A percentile compares a stretch with the other conserved stretches of the same genome.
Conservation (phyloP, 2,888 invertebrate species). For the Harpagoxenus sublaevis region DNA sequence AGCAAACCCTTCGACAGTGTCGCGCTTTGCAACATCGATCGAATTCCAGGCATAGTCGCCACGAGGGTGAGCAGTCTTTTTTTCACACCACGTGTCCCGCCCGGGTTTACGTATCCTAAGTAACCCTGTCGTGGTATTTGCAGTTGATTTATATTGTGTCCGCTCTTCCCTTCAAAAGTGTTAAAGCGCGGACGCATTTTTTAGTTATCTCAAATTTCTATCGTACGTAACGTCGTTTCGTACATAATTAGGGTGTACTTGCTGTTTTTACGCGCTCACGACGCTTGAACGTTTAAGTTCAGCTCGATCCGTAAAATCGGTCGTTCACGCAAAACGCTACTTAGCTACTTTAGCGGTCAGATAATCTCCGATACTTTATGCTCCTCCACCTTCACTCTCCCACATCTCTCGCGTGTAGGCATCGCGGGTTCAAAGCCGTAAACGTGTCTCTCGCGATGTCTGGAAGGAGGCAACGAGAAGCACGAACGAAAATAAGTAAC, state of each 20-base stretch:
- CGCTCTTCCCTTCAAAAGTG: constrained; percentile 7
- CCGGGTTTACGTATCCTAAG: constrained; percentile 53
- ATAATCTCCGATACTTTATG: constrained; percentile 60
- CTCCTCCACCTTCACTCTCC: constrained; percentile 35
- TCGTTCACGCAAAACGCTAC: constrained; percentile 19
- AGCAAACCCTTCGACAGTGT: constrained; percentile 82
- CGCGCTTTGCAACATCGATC: constrained; percentile 78
- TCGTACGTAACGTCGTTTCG: not conserved
- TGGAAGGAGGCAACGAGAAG: constrained; percentile 33
- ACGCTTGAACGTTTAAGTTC: not conserved
- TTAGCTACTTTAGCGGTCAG: constrained; percentile 17
- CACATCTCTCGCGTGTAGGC: constrained; percentile 47
- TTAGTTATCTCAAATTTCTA: not conserved
- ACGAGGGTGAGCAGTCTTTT: constrained; percentile 61
- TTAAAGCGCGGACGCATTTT: not conserved
- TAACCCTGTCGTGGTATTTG: constrained; percentile 60
- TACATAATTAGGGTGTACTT: not conserved
- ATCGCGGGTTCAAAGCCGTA: constrained; percentile 52
- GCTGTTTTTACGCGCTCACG: not conserved
- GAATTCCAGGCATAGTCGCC: constrained; percentile 80
- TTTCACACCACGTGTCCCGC: constrained; percentile 59
- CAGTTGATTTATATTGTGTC: constrained; percentile 60
- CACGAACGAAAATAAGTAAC: constrained; percentile 22
- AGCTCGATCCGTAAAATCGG: constrained; percentile 1
- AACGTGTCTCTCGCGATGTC: constrained; percentile 59